These are phyloP conservation scores for Sylvietta virens DNA, from an alignment of 2,113 vertebrate genomes.

Conservation along the genomic window DNA sequence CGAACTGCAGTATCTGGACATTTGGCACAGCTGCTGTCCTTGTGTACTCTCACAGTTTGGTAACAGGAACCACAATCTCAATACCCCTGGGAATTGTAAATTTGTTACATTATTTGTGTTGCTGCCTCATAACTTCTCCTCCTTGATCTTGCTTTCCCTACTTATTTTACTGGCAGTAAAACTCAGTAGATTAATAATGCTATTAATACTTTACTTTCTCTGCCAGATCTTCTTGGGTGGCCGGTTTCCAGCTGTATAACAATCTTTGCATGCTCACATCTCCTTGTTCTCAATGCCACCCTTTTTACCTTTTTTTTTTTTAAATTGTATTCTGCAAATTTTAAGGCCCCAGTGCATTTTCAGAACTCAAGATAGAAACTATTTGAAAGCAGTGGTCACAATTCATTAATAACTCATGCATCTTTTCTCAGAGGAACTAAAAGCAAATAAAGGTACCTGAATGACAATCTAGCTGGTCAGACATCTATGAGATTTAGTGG, in stretches of 20 bases:
- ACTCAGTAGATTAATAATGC: slow-evolving; percentile 20
- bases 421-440: neutral
- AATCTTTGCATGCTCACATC: neutral
- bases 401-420: neutral
- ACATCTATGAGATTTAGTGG: neutral
- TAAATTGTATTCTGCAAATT: neutral
- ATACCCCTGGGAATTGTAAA: neutral
- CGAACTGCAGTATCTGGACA: neutral
- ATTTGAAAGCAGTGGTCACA: neutral
- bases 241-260: neutral
- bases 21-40: neutral
- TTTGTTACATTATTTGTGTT: neutral
- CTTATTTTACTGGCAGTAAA: slow-evolving; percentile 32
- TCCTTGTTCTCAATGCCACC: neutral
- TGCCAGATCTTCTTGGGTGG: slow-evolving; percentile 49
- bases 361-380: neutral
- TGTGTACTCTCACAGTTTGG: neutral
- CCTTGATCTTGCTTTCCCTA: slow-evolving; percentile 1
- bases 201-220: slow-evolving; percentile 8
- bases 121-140: slow-evolving; percentile 2
- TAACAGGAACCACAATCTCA: neutral
- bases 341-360: neutral
- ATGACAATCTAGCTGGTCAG: neutral
- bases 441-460: neutral
- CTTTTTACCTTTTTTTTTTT: neutral